phyloP scores from a whole-genome alignment of 2,888 invertebrate genomes.

The Coelopa pilipes region DNA sequence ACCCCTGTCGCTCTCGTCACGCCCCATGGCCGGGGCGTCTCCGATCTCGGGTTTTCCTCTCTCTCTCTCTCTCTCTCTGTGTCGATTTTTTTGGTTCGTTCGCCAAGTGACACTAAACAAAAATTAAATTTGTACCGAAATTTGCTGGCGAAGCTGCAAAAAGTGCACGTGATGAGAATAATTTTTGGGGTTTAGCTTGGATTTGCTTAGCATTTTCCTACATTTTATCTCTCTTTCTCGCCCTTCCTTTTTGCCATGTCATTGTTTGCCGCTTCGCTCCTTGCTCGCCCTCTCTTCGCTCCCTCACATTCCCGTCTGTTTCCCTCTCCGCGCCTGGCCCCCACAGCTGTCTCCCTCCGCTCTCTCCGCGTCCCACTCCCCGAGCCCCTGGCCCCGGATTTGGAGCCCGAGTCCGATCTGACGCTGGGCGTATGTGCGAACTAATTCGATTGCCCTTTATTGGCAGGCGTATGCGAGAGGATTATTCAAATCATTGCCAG shows the following conservation, averaged over 20 bases:
- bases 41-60: too few species aligned
- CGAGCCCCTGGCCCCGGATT: neutral
- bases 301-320: too few species aligned
- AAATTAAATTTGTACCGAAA: constrained; percentile 35
- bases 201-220: constrained; percentile 13
- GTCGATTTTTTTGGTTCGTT: neutral
- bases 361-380: neutral
- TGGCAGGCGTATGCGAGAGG: constrained; percentile 15
- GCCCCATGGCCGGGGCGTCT: neutral
- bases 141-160: constrained; percentile 28
- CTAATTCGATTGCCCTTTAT: constrained; percentile 28
- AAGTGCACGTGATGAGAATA: constrained; percentile 35
- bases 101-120: constrained; percentile 32
- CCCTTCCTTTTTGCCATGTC: neutral
- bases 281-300: too few species aligned
- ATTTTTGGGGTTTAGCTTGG: constrained; percentile 25
- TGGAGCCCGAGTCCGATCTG: neutral
- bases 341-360: too few species aligned
- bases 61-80: neutral
- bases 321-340: too few species aligned
- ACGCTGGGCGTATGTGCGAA: constrained; percentile 12
- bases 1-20: neutral
- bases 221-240: neutral
- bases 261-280: too few species aligned
- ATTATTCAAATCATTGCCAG: constrained; percentile 13